A percentile compares a stretch with the other conserved stretches of the same genome.
phyloP scores from a whole-genome alignment of 2,888 invertebrate genomes.

The Hartigia nigra region DNA sequence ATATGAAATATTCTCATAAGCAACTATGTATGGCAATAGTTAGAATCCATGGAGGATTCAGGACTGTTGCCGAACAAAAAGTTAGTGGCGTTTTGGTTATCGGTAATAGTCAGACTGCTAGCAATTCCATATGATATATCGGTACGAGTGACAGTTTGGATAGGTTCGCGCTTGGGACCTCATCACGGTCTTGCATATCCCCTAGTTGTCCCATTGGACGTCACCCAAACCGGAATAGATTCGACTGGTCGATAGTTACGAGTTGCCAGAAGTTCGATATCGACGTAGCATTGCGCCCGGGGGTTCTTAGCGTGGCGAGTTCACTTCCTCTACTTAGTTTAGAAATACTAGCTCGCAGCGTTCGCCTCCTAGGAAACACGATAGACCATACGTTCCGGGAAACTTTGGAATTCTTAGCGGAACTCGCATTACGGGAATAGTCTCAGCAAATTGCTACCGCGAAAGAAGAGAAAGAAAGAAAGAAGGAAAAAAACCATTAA shows the following conservation, averaged over 20 bases:
- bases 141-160: conserved; percentile 22
- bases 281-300: conserved; percentile 19
- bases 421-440: conserved; percentile 45
- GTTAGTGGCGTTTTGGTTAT: not conserved
- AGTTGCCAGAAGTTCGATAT: conserved; percentile 50
- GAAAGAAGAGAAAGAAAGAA: conserved; percentile 24
- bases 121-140: conserved; percentile 5
- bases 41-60: not conserved
- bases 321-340: conserved; percentile 10
- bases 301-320: conserved; percentile 10
- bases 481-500: not conserved
- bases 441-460: conserved; percentile 36
- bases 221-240: conserved; percentile 31
- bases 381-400: conserved; percentile 5
- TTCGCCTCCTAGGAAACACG: not conserved
- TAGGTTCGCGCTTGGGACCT: conserved; percentile 9
- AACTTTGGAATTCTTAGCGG: conserved; percentile 47
- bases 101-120: not conserved
- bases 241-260: conserved; percentile 42
- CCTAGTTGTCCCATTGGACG: conserved; percentile 24
- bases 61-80: not conserved
- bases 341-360: conserved; percentile 8
- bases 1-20: not conserved
- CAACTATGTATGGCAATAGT: not conserved
- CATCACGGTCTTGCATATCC: conserved; percentile 26